Conservation (phyloP, 2,888 invertebrate species). For the Bruchidius siliquastri region DNA sequence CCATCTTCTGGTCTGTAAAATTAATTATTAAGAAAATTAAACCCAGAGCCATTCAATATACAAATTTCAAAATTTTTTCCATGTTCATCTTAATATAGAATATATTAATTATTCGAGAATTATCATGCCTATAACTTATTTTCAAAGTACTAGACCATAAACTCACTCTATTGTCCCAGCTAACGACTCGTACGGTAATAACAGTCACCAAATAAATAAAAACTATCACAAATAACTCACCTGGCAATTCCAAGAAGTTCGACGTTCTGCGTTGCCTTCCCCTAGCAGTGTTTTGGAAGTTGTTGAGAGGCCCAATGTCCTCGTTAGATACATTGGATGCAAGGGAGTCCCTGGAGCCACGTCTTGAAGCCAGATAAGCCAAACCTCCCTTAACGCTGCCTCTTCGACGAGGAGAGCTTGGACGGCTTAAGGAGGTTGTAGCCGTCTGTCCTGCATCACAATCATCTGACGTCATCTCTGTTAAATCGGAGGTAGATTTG, state of each 20-base stretch:
- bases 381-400: slow-evolving; percentile 66
- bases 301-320: slow-evolving; percentile 75
- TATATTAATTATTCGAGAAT: too few relatives aligned
- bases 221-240: slow-evolving; percentile 48
- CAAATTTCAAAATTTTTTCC: too few relatives aligned
- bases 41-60: too few relatives aligned
- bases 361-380: slow-evolving; percentile 78
- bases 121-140: too few relatives aligned
- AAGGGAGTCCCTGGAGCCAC: slow-evolving; percentile 62
- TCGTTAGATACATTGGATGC: slow-evolving; percentile 67
- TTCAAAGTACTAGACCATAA: too few relatives aligned
- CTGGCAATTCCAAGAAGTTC: slow-evolving; percentile 81
- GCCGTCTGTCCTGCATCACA: slow-evolving; percentile 50
- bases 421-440: slow-evolving; percentile 58
- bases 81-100: too few relatives aligned
- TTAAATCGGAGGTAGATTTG: slow-evolving; percentile 75
- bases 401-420: slow-evolving; percentile 63
- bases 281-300: slow-evolving; percentile 73
- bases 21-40: too few relatives aligned
- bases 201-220: neutral
- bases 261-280: slow-evolving; percentile 77
- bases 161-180: too few relatives aligned
- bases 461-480: slow-evolving; percentile 53
- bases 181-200: too few relatives aligned
- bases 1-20: too few relatives aligned